Base-by-base conservation (phyloP, 2,888 invertebrate genomes). In the Cephus pygmeus region DNA sequence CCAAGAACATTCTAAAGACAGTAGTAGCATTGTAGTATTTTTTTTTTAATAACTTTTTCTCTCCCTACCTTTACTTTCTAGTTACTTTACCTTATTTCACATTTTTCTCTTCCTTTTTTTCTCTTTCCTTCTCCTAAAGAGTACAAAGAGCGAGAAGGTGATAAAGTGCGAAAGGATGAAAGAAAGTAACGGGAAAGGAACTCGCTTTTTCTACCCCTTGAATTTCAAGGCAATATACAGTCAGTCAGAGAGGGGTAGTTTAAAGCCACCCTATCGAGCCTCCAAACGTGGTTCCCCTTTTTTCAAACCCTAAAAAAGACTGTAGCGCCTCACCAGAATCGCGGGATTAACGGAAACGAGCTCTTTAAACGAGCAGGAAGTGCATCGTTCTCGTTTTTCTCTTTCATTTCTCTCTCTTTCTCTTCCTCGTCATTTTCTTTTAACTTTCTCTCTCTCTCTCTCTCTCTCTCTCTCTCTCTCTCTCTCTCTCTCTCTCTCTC, bases 121-220 rank as follows among this genome's bases (percentile, higher is more conserved):
- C 9, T 23, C 56, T 9, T 2, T 23, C 9, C 23, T 56, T 23
- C 56, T 56, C 56, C 1, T 23, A 56, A 56, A 56, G 9, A 56
- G 23, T 56, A 68, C 80, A 75, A 71, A 76, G 77, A 75, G 79
- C 69, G 71, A 76, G 73, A 75, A 76, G 74, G 73, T 9, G 74
- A 30, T 73, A 73, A 73, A 75, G 73, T 36, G 34, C 73, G 35
- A 75, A 69, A 75, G 69, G 35, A 73, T 68, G 68, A 77, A 75
- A 23, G 74, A 77, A 69, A 69, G 73, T 71, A 79, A 77, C 79
- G 78, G 79, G 77, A 73, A 71, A 80, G 23, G 56, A 56, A 56
- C 23, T 23, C 56, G 56, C 56, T 56, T 56, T 56, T 56, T 56
- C 56, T 56, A 56, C 1, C 23, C 23, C 23, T 23, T 56, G 23